Evolutionary conservation across 2,888 invertebrate species (phyloP), one percentile per base, ranked within the genome.

Genomic region (Pyrocoelia pectoralis): DNA sequence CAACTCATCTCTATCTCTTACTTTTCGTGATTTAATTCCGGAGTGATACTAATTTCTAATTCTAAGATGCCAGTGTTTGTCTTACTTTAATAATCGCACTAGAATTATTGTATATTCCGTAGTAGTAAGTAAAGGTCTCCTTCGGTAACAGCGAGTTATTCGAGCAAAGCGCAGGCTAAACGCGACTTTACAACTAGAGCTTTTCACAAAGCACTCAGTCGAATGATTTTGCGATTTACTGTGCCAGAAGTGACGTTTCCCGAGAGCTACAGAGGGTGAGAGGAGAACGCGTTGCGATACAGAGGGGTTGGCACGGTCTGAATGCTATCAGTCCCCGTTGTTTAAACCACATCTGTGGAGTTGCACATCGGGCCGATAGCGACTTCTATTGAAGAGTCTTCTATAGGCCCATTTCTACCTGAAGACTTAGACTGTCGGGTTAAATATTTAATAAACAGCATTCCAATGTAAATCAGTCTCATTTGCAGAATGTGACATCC

Each of bases 391-490:
- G 60, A 68, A 57, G 61, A 56, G 60, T 64, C 67, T 61, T 67
- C 60, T 61, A 65, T 61, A 63, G 57, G 50, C 46, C 40, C 43
- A 56, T 29, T 59, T 56, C 49, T 57, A 61, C 65, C 65, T 65
- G 58, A 53, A 55, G 57, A 54, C 57, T 65, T 54, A 61, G 65
- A 67, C 62, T 71, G 70, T 70, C 68, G 68, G 71, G 69, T 72
- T 77, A 79, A 78, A 78, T 79, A 80, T 80, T 80, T 80, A 80
- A 80, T 80, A 80, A 79, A 77, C 75, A 72, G 72, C 74, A 77
- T 80, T 79, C 79, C 79, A 75, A 79, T 79, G 80, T 74, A 79
- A 79, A 80, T 80, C 79, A 77, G 77, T 74, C 74, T 73, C 75
- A 76, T 76, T 76, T 75, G 71, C 73, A 71, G 73, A 75, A 74